Percentiles rank a stretch among this genome's conserved stretches.
phyloP scores from a whole-genome alignment of 1,140 invertebrate genomes.

The Lasaia peninsularis region DNA sequence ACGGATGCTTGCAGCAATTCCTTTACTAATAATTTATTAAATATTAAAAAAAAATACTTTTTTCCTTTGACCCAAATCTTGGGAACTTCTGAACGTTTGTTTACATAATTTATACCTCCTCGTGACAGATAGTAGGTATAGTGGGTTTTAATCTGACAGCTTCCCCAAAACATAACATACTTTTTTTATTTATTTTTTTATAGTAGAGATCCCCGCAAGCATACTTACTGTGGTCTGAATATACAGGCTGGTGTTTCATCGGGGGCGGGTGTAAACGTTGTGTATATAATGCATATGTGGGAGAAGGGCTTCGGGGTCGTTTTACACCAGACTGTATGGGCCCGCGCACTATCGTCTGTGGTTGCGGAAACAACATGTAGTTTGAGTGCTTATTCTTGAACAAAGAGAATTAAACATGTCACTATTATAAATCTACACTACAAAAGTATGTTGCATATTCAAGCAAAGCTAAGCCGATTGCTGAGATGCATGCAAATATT shows the following conservation, averaged over 20 bases:
- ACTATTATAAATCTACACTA: not conserved
- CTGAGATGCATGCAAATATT: no score
- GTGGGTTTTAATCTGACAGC: no score
- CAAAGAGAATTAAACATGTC: slow-evolving; percentile 23
- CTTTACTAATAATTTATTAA: no score
- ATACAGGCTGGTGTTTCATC: slow-evolving; percentile 66
- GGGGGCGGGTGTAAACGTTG: slow-evolving; percentile 66
- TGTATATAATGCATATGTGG: slow-evolving; percentile 73
- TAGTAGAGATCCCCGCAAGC: no score
- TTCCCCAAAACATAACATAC: no score
- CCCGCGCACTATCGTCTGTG: slow-evolving; percentile 54
- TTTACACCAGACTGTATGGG: slow-evolving; percentile 69
- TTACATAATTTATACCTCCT: no score
- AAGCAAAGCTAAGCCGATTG: not conserved
- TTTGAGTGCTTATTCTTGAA: slow-evolving; percentile 48
- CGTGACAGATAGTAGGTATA: no score
- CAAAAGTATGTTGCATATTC: not conserved
- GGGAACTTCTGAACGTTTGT: no score
- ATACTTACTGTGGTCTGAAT: slow-evolving; percentile 68
- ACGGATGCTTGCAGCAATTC: no score
- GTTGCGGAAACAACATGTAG: slow-evolving; percentile 49
- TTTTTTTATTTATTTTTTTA: no score
- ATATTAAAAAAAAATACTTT: no score
- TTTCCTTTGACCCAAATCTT: no score
- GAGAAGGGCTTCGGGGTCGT: slow-evolving; percentile 76